Conservation (phyloP, 2,113 vertebrate species). For the Piaya cayana region DNA sequence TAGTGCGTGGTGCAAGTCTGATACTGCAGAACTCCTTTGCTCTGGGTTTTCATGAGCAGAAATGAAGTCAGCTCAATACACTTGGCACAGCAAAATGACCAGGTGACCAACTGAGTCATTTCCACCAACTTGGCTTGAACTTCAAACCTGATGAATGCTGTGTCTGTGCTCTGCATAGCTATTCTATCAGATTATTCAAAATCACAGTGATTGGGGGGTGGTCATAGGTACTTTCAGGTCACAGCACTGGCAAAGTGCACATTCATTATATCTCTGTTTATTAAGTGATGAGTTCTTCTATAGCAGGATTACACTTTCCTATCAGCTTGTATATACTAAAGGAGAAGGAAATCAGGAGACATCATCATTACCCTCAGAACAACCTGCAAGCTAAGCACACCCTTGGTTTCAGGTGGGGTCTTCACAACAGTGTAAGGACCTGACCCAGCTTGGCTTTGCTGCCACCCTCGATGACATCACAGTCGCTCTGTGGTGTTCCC, state of each 20-base stretch:
- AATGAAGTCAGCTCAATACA: background rate
- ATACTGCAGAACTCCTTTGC: background rate
- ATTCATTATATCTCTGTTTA: background rate
- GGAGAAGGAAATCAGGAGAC: background rate
- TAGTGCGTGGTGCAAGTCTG: rapidly evolving
- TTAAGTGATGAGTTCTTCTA: background rate
- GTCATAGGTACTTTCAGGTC: background rate
- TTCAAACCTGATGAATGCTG: background rate
- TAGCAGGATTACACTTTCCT: background rate
- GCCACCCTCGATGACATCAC: background rate
- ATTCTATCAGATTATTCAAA: background rate
- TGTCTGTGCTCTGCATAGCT: rapidly evolving
- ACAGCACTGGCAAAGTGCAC: rapidly evolving
- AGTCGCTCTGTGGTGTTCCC: rapidly evolving
- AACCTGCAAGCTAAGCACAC: background rate
- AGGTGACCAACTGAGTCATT: background rate
- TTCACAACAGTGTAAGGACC: rapidly evolving
- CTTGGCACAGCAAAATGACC: background rate
- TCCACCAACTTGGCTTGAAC: background rate
- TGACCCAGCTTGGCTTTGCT: background rate
- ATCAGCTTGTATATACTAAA: background rate
- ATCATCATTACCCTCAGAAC: background rate
- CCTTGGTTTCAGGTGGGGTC: background rate
- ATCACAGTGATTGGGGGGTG: too few species aligned
- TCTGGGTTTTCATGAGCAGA: background rate